Conservation (phyloP, 2,113 vertebrate species). For the Podarcis raffonei region DNA sequence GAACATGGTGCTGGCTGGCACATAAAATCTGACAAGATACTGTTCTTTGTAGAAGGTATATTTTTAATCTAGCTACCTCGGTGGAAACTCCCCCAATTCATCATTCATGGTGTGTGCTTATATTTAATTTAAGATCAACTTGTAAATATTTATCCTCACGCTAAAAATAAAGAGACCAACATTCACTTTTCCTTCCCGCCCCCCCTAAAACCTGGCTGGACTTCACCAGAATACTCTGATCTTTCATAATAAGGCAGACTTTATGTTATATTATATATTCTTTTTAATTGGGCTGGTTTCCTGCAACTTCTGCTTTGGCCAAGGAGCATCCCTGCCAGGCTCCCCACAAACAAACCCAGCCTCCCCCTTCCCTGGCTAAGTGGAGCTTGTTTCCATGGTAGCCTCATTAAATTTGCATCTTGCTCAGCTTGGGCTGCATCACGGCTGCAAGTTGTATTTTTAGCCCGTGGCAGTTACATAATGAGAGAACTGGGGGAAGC, state of each 20-base stretch:
- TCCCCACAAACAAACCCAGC: conserved; percentile 27
- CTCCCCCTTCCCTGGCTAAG: conserved; percentile 55
- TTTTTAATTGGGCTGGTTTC: conserved; percentile 19
- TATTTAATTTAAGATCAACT: conserved; percentile 65
- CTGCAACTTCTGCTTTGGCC: conserved; percentile 29
- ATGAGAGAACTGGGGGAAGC: conserved; percentile 45
- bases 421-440: conserved; percentile 71
- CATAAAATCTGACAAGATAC: conserved; percentile 15
- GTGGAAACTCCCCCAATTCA: conserved; percentile 51
- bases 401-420: conserved; percentile 81
- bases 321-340: conserved; percentile 45
- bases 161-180: conserved; percentile 57
- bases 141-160: conserved; percentile 74
- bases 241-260: neutral
- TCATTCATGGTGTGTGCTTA: conserved; percentile 58
- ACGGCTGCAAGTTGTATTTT: conserved; percentile 78
- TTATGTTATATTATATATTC: neutral
- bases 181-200: conserved; percentile 47
- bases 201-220: conserved; percentile 41
- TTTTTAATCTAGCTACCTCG: conserved; percentile 42
- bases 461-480: conserved; percentile 72
- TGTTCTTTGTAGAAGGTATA: conserved; percentile 31
- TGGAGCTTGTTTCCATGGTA: conserved; percentile 81
- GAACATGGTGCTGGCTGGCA: conserved; percentile 5
- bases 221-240: conserved; percentile 15